Conservation (phyloP, 2,888 invertebrate genomes). For the Tuberolachnus salignus region DNA sequence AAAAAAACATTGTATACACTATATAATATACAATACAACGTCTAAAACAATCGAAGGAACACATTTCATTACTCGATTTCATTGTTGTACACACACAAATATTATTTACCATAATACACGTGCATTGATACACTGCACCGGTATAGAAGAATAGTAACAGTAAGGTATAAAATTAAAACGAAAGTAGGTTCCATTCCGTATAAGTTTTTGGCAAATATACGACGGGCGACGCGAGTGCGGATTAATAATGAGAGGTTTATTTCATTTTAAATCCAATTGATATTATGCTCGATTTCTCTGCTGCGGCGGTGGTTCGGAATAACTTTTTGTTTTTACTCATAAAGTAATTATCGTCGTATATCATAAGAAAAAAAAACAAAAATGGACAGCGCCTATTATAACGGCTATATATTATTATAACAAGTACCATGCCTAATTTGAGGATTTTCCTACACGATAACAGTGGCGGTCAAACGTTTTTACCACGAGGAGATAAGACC, state of each 20-base stretch:
- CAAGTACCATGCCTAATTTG: too few relatives aligned
- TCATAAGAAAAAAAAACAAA: neutral
- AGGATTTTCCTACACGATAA: too few relatives aligned
- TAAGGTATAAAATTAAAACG: neutral
- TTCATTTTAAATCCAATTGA: neutral
- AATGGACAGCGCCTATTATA: neutral
- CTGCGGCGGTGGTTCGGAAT: neutral
- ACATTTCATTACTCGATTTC: neutral
- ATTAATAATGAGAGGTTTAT: constrained; percentile 20
- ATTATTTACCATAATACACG: neutral
- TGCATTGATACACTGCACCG: neutral
- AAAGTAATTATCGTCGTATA: neutral
- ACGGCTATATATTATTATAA: too few relatives aligned
- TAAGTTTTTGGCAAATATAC: constrained; percentile 31
- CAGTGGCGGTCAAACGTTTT: too few relatives aligned
- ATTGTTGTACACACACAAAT: neutral
- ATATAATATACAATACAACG: too few relatives aligned
- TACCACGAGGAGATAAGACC: too few relatives aligned
- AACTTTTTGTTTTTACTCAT: neutral
- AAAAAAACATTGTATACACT: neutral
- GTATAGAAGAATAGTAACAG: neutral
- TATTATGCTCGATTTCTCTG: constrained; percentile 29
- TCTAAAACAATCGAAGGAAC: constrained; percentile 1
- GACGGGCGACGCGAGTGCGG: neutral
- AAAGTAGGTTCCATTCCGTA: constrained; percentile 36